phyloP scores from a whole-genome alignment of 2,888 invertebrate species.

The Liopterus haemorrhoidalis region DNA sequence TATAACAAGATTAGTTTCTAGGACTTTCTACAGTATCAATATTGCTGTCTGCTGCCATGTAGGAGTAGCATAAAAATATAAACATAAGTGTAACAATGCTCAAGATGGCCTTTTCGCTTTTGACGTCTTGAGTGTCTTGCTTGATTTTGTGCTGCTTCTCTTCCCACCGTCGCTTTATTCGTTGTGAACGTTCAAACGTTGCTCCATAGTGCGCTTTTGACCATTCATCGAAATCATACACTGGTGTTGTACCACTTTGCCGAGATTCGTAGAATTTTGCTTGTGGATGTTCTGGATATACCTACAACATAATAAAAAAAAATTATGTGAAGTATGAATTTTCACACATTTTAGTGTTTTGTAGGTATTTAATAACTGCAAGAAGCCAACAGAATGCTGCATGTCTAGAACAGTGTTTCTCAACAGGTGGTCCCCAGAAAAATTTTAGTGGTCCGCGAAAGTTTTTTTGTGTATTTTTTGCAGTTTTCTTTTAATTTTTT shows the following conservation, averaged over 20 bases:
- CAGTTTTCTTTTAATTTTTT: too few species aligned
- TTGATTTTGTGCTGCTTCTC: slow-evolving; percentile 20
- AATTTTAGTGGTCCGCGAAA: too few species aligned
- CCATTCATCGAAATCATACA: slow-evolving; percentile 82
- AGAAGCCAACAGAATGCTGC: too few species aligned
- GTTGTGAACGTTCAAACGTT: slow-evolving; percentile 42
- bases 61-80: slow-evolving; percentile 18
- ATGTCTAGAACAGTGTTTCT: too few species aligned
- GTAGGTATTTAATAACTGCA: too few species aligned
- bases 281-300: slow-evolving; percentile 51
- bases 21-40: too few species aligned
- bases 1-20: slow-evolving; percentile 38
- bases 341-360: too few species aligned
- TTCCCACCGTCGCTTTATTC: slow-evolving; percentile 13
- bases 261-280: slow-evolving; percentile 62
- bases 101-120: slow-evolving; percentile 24
- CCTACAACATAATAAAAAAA: too few species aligned
- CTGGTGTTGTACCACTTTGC: slow-evolving; percentile 55
- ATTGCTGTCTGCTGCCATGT: too few species aligned
- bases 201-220: slow-evolving; percentile 48
- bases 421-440: too few species aligned
- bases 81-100: slow-evolving; percentile 20
- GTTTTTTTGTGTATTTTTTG: too few species aligned
- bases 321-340: too few species aligned
- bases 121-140: slow-evolving; percentile 23